Evolutionary conservation across 2,888 invertebrate genomes (phyloP).

Genomic region (Oithona nana): DNA sequence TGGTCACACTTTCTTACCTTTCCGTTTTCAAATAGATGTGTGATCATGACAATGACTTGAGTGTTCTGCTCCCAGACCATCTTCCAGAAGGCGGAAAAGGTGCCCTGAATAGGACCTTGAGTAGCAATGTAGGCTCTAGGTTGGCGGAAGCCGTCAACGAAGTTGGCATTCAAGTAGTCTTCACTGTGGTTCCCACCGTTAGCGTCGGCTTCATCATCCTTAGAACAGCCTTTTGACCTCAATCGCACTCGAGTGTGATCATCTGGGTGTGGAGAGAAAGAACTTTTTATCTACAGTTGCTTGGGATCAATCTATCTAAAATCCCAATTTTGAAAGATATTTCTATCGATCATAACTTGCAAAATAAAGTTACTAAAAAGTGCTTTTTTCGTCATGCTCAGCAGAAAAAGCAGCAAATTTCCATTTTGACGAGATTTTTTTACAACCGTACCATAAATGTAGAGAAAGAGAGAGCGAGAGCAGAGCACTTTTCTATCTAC

Average conservation of each 20-base stretch:
- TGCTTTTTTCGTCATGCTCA: too few species aligned
- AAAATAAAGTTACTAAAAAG: too few species aligned
- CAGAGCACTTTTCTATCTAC: too few species aligned
- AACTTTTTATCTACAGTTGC: too few species aligned
- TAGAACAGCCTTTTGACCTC: conserved; percentile 35
- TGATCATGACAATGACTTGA: conserved; percentile 88
- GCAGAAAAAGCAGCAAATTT: too few species aligned
- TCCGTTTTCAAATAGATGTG: conserved; percentile 80
- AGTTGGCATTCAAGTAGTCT: conserved; percentile 90
- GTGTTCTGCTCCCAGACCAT: conserved; percentile 95
- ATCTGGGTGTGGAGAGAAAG: conserved; percentile 35
- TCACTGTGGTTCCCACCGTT: too few species aligned
- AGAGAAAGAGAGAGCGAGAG: too few species aligned
- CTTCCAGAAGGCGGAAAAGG: conserved; percentile 85
- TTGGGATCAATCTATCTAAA: too few species aligned
- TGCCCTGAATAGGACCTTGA: conserved; percentile 79
- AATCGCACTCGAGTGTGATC: conserved; percentile 78
- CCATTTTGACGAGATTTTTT: too few species aligned
- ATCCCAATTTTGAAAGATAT: too few species aligned
- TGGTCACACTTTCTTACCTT: conserved; percentile 39
- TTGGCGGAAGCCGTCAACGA: conserved; percentile 70
- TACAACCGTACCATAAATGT: too few species aligned
- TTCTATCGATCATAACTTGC: too few species aligned
- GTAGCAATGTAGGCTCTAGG: conserved; percentile 80
- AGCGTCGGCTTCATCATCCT: conserved; percentile 38